phyloP scores from a whole-genome alignment of 2,113 vertebrate species.

The Jacana jacana region DNA sequence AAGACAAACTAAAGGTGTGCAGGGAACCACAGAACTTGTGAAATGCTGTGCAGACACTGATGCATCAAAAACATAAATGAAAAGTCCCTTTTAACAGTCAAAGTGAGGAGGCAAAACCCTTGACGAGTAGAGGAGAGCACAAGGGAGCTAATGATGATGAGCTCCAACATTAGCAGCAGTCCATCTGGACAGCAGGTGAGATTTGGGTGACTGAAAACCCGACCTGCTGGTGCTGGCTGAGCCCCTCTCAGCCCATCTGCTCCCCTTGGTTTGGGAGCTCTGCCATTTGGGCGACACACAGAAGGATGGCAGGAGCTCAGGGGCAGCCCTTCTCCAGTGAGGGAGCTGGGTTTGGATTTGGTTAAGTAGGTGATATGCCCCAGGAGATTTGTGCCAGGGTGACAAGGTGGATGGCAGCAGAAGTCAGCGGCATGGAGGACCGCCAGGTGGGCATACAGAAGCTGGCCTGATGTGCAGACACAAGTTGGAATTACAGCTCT shows the following conservation, averaged over 20 bases:
- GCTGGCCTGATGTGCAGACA: not conserved
- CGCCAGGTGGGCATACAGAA: rapidly evolving
- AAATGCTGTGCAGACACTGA: not conserved
- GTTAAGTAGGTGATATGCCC: not conserved
- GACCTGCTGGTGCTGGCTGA: not conserved
- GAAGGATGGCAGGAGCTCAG: not conserved
- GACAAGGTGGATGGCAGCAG: not conserved
- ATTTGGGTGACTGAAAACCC: not conserved
- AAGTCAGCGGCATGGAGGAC: not conserved
- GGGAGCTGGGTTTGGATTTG: not conserved
- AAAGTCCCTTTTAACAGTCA: not conserved
- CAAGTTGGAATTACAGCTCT: not conserved
- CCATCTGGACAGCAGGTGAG: not conserved
- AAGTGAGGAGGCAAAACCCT: not conserved
- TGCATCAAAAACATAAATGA: not conserved
- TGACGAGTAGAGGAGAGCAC: not conserved
- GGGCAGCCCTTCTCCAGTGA: not conserved
- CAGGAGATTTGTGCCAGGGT: not conserved
- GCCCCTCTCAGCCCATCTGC: not conserved
- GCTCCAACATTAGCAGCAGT: not conserved
- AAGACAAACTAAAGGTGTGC: not conserved
- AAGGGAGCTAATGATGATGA: not conserved
- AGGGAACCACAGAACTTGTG: not conserved
- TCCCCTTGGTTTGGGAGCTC: not conserved
- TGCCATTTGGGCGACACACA: not conserved